Base-by-base conservation (phyloP, 2,888 invertebrate species). In the Lithodes maja region DNA sequence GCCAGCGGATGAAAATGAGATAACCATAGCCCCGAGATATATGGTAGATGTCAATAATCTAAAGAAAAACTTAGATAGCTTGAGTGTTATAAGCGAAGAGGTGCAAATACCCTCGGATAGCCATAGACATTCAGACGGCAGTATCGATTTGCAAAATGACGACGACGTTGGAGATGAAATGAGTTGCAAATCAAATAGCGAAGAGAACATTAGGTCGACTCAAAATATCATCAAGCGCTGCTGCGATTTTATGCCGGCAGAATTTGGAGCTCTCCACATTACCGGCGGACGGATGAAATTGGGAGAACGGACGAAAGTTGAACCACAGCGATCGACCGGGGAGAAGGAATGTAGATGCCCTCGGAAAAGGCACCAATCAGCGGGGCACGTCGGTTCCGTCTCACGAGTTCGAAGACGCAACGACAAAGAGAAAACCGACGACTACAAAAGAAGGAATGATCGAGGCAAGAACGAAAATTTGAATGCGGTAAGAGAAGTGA, bases 221-320 rank as follows among this genome's bases (percentile, higher is more conserved):
- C 71, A n/a, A 71, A 71, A n/a, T 3, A 71, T n/a, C 7, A 71
- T 15, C 71, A 88, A 50, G 50, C 79, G 84, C 52, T 74, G 74
- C 55, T 87, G 80, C 85, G 85, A 85, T 17, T 69, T 81, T 52
- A 12, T 81, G 9, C 81, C 81, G 7, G 55, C 69, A 52, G 81
- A 88, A 33, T 85, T 89, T 81, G 61, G 77, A 7, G 85, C 85
- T 12, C 68, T 89, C 61, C 85, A 81, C n/a, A 89, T 89, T 17
- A 15, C 88, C 68, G 85, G 84, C 33, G 88, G 84, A 17, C 84
- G 79, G n/a, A 88, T 84, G 71, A 88, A 69, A n/a, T 5, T 88
- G n/a, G 83, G 71, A 49, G 74, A 80, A 49, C 52, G 80, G 52
- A 52, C 75, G 7, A 80, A 53, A 53, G 49, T 55, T 0, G 75